A percentile compares a stretch with the other conserved stretches of the same genome.
Conservation (phyloP, 2,888 invertebrate genomes). For the Brachyptera risi region DNA sequence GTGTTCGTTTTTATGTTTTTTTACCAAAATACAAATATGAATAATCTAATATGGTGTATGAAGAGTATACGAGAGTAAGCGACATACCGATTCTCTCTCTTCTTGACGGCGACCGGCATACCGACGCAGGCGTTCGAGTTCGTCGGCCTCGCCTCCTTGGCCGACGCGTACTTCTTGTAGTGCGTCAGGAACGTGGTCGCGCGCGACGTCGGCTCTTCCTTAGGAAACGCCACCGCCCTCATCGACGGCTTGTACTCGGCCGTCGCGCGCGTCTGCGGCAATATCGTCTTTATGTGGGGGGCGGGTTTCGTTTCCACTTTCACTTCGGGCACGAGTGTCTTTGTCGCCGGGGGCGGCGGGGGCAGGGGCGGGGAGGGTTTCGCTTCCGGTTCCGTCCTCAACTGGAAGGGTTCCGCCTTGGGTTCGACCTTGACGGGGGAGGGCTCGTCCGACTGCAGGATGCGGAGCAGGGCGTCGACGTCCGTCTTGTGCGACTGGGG, state of each 20-base stretch:
- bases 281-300: no score
- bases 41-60: no score
- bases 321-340: neutral
- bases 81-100: neutral
- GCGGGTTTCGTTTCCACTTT: no score
- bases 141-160: neutral
- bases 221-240: neutral
- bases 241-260: neutral
- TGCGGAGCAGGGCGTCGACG: neutral
- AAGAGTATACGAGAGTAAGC: no score
- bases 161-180: neutral
- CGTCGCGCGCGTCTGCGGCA: neutral
- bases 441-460: neutral
- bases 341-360: neutral
- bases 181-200: neutral
- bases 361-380: neutral
- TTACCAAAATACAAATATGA: no score
- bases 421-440: neutral
- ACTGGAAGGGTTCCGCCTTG: neutral
- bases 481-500: neutral
- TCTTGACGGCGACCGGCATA: neutral
- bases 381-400: neutral
- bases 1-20: no score
- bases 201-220: neutral
- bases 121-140: neutral